Conservation (phyloP, 2,113 vertebrate species). For the Eptatretus burgeri region DNA sequence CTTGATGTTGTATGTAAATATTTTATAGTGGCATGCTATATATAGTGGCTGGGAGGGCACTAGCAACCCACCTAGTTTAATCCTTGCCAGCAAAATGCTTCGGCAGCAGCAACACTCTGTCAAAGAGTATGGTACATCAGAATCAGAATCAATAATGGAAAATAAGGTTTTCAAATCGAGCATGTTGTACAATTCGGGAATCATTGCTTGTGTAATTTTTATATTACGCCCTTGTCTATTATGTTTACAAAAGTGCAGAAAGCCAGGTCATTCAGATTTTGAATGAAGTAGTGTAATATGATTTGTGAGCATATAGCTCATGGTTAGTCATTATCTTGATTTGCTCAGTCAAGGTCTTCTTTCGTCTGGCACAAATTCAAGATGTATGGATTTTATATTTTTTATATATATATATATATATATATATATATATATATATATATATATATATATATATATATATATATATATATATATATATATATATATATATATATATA, state of each 20-base stretch:
- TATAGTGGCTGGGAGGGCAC: background rate
- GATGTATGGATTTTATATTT: background rate
- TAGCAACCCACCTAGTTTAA: background rate
- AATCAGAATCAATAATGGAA: background rate
- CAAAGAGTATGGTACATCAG: background rate
- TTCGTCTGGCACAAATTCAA: background rate
- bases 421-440: background rate
- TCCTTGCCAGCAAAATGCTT: background rate
- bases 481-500: background rate
- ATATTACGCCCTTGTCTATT: too few relatives aligned
- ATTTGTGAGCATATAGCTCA: background rate
- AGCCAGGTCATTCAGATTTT: background rate
- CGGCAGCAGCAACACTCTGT: background rate
- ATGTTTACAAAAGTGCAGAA: background rate
- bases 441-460: background rate
- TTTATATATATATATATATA: background rate
- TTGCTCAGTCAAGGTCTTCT: background rate
- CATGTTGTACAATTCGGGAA: too few relatives aligned
- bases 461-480: background rate
- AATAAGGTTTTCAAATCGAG: too few relatives aligned
- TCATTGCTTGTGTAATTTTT: too few relatives aligned
- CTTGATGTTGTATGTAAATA: background rate
- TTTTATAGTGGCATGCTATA: background rate
- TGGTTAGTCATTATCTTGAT: background rate
- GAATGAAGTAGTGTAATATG: background rate